These are phyloP conservation scores for Origma solitaria DNA, from an alignment of 2,113 vertebrate species.

Conservation along the genomic window DNA sequence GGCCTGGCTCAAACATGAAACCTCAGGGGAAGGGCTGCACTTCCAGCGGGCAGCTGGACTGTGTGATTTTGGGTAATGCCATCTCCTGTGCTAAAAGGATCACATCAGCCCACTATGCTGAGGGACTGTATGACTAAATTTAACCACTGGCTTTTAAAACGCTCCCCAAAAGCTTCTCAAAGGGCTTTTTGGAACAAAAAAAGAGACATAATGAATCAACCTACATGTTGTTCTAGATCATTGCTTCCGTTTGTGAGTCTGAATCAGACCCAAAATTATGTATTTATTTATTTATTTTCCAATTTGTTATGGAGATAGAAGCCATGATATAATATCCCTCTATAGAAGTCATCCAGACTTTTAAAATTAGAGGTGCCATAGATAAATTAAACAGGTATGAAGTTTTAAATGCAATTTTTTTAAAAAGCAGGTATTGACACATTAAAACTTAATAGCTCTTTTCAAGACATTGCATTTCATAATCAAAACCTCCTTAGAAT, in stretches of 20 bases:
- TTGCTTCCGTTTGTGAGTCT: not conserved
- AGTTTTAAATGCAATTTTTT: not conserved
- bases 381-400: not conserved
- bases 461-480: slow-evolving; percentile 21
- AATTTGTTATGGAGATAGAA: not conserved
- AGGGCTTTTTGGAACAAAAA: not conserved
- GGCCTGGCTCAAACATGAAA: not conserved
- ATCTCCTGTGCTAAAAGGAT: not conserved
- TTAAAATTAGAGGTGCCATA: not conserved
- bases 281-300: not conserved
- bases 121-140: not conserved
- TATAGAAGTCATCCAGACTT: not conserved
- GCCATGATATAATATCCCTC: too few species aligned
- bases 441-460: slow-evolving; percentile 53
- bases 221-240: not conserved
- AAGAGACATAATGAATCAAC: not conserved
- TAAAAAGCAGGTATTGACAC: slow-evolving; percentile 10
- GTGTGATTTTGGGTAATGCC: not conserved
- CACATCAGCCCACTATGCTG: not conserved
- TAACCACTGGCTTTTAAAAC: not conserved
- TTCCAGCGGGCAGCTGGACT: not conserved
- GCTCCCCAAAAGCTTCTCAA: not conserved
- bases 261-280: not conserved
- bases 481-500: slow-evolving; percentile 49
- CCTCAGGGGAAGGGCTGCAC: not conserved